Percentiles rank a stretch among this genome's conserved stretches.
phyloP scores from a whole-genome alignment of 2,113 vertebrate species.

The Theristicus caerulescens region DNA sequence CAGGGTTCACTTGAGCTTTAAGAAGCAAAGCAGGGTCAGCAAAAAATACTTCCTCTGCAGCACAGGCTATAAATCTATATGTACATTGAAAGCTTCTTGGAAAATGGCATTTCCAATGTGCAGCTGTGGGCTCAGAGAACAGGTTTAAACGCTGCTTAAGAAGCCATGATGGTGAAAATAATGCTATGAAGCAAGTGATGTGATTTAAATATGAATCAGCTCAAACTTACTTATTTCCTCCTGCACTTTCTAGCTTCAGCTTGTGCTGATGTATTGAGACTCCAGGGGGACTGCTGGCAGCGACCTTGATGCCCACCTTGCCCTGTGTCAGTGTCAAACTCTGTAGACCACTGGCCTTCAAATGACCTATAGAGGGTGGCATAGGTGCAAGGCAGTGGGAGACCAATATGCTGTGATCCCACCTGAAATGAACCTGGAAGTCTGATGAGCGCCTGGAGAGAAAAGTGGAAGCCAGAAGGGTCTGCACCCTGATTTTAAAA shows the following conservation, averaged over 20 bases:
- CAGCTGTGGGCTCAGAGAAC: neutral
- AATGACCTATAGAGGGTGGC: neutral
- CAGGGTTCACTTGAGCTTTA: neutral
- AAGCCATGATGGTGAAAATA: neutral
- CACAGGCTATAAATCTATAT: neutral
- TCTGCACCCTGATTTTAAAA: neutral
- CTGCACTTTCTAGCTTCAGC: neutral
- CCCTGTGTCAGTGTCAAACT: neutral
- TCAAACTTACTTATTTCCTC: neutral
- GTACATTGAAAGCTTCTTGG: neutral
- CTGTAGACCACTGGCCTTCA: neutral
- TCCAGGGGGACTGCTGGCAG: neutral
- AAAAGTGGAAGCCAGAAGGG: neutral
- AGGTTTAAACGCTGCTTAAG: neutral
- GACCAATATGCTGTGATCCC: neutral
- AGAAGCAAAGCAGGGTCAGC: conserved; percentile 12
- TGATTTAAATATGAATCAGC: neutral
- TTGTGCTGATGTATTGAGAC: neutral
- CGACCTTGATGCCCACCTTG: neutral
- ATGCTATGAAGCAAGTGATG: neutral
- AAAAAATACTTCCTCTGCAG: conserved; percentile 8
- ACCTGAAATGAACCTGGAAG: neutral
- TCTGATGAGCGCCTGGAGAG: neutral
- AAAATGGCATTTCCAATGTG: neutral
- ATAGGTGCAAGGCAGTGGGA: neutral